Evolutionary conservation across 2,888 invertebrate genomes (phyloP).

Genomic region (Sphecodes monilicornis): DNA sequence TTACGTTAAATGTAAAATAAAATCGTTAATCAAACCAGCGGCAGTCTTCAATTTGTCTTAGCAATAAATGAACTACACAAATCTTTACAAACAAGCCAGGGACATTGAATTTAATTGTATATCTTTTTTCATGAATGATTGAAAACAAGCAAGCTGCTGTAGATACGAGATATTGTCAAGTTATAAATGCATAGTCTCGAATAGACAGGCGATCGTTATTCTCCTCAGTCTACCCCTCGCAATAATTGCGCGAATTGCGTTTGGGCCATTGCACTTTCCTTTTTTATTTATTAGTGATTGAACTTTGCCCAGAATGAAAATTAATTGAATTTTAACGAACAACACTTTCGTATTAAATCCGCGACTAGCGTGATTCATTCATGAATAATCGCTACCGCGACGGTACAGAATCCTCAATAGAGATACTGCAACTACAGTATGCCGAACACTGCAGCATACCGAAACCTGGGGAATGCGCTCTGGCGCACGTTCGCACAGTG

Average conservation of each 20-base stretch:
- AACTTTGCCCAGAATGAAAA: constrained; percentile 64
- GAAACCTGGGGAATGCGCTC: neutral
- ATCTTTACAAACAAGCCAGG: neutral
- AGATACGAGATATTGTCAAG: neutral
- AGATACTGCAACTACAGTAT: neutral
- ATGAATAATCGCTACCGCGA: neutral
- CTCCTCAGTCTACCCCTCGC: neutral
- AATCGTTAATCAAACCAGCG: neutral
- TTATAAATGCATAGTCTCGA: neutral
- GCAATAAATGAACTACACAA: neutral
- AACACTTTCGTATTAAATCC: neutral
- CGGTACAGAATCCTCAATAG: neutral
- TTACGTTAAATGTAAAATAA: neutral
- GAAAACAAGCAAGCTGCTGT: neutral
- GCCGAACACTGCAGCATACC: no score
- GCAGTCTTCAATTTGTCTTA: neutral
- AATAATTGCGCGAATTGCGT: constrained; percentile 31
- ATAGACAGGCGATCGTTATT: neutral
- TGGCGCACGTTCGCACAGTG: neutral
- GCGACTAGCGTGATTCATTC: neutral
- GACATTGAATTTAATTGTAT: neutral
- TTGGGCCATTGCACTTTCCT: constrained; percentile 67
- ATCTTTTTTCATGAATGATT: neutral
- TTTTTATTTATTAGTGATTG: constrained; percentile 71
- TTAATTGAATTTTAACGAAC: constrained; percentile 21